Evolutionary conservation across 2,888 invertebrate genomes (phyloP).

Genomic region (Microplitis manilae): DNA sequence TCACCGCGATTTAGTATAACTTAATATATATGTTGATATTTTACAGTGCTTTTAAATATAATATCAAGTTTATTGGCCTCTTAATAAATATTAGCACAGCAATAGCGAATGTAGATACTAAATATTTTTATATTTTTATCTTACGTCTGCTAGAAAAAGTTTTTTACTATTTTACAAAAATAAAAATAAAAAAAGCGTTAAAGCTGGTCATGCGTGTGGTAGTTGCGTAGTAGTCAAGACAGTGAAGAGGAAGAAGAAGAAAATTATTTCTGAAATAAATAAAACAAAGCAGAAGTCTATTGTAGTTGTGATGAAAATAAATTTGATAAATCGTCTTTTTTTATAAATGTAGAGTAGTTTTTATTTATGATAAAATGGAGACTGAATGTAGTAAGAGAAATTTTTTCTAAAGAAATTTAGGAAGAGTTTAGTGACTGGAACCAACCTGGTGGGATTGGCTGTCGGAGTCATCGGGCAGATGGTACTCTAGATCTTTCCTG

Average conservation of each 20-base stretch:
- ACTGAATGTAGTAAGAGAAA: not conserved
- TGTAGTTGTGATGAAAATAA: not conserved
- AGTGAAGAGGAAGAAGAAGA: slow-evolving; percentile 55
- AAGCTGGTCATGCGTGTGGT: slow-evolving; percentile 53
- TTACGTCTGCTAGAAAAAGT: not conserved
- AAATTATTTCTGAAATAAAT: slow-evolving; percentile 59
- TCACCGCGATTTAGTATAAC: slow-evolving; percentile 55
- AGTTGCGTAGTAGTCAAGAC: slow-evolving; percentile 53
- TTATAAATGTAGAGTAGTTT: not conserved
- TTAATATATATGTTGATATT: slow-evolving; percentile 39
- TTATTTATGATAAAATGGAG: not conserved
- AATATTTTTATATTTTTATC: not conserved
- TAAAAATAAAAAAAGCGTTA: slow-evolving; percentile 38
- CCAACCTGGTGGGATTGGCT: not conserved
- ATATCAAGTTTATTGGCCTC: not conserved
- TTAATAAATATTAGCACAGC: not conserved
- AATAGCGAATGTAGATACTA: not conserved
- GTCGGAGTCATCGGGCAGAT: not conserved
- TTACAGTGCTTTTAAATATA: slow-evolving; percentile 11
- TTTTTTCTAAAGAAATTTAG: too few species aligned
- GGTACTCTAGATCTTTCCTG: not conserved
- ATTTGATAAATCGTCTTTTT: not conserved
- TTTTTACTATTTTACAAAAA: not conserved
- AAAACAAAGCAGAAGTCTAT: slow-evolving; percentile 50
- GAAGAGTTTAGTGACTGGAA: too few species aligned